phyloP scores from a whole-genome alignment of 1,140 invertebrate genomes.

The Micrasema longulum region DNA sequence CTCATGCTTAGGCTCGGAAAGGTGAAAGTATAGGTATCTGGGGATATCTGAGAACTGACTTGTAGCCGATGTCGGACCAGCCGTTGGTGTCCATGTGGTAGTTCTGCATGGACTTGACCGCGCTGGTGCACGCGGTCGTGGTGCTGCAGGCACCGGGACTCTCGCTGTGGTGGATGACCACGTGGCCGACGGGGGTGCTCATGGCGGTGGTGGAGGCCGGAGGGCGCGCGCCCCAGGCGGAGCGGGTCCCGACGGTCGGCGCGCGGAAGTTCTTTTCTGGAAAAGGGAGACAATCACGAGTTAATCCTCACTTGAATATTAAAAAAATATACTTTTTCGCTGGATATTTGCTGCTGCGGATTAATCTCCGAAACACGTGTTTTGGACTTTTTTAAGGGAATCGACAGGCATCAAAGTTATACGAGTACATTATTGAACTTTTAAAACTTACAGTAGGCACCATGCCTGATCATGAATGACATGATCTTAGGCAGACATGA shows the following conservation, averaged over 20 bases:
- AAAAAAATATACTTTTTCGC: too few relatives aligned
- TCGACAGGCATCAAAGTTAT: too few relatives aligned
- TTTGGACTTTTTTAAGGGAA: too few relatives aligned
- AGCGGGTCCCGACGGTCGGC: slow-evolving; percentile 63
- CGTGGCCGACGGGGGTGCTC: slow-evolving; percentile 74
- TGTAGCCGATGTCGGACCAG: slow-evolving; percentile 81
- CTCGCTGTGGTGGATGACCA: slow-evolving; percentile 83
- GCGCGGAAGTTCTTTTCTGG: slow-evolving; percentile 10
- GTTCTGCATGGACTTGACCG: slow-evolving; percentile 71
- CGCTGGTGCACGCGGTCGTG: slow-evolving; percentile 63
- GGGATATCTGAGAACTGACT: slow-evolving; percentile 52
- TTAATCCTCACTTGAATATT: too few relatives aligned
- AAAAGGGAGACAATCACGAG: background rate
- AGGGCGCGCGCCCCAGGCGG: slow-evolving; percentile 73
- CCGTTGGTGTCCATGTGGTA: slow-evolving; percentile 69
- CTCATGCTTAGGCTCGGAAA: too few relatives aligned
- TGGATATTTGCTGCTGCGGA: too few relatives aligned
- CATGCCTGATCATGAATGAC: too few relatives aligned
- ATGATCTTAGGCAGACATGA: too few relatives aligned
- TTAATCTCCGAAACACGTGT: too few relatives aligned
- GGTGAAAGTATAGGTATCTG: too few relatives aligned
- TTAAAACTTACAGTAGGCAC: too few relatives aligned
- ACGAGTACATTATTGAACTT: too few relatives aligned
- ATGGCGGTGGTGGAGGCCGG: slow-evolving; percentile 66
- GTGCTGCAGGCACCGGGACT: slow-evolving; percentile 71